Evolutionary conservation across 2,888 invertebrate species (phyloP).

Genomic region (Belgica antarctica): DNA sequence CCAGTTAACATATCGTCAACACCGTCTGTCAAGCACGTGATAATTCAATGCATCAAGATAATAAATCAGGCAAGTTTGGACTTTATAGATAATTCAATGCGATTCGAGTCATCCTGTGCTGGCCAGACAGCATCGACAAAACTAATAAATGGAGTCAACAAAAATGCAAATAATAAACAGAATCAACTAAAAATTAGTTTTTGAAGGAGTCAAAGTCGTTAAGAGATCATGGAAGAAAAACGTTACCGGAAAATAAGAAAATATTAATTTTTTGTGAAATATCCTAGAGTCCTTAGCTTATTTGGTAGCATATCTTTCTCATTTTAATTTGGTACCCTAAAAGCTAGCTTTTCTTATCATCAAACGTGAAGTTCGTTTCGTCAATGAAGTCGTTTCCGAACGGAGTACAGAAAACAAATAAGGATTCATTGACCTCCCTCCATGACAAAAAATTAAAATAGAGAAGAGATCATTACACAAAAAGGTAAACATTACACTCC

Average conservation of each 20-base stretch:
- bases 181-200: background rate
- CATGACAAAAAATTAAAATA: background rate
- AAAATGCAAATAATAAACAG: background rate
- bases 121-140: no score
- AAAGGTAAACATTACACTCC: slow-evolving; percentile 1
- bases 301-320: slow-evolving; percentile 25
- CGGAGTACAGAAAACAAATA: background rate
- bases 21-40: no score
- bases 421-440: background rate
- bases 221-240: background rate
- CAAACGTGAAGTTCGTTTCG: slow-evolving; percentile 1
- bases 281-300: slow-evolving; percentile 3
- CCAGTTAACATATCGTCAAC: no score
- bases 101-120: no score
- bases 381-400: background rate
- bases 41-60: no score
- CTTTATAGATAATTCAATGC: no score
- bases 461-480: slow-evolving; percentile 14
- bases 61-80: no score
- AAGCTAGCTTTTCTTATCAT: slow-evolving; percentile 4
- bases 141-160: no score
- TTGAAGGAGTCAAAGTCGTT: background rate
- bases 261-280: background rate
- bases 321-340: slow-evolving; percentile 29
- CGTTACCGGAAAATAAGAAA: slow-evolving; percentile 8